Evolutionary conservation across 2,113 vertebrate genomes (phyloP).

Genomic region (Isichthys henryi): DNA sequence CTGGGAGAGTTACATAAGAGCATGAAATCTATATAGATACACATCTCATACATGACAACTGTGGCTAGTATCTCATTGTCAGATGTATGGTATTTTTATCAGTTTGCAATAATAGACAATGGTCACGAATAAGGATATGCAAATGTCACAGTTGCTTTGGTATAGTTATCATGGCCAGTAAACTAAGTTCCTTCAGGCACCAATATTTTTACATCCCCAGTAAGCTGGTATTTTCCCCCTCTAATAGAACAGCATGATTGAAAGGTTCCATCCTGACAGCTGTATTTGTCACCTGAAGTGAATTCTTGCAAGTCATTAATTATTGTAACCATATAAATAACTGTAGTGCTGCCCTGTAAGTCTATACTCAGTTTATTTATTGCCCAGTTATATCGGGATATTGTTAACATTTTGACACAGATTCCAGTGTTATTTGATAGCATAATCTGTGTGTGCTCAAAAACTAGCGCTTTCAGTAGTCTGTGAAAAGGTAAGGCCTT

Average conservation of each 20-base stretch:
- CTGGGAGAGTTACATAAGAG: not conserved
- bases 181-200: not conserved
- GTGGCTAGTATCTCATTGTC: not conserved
- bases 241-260: not conserved
- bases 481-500: not conserved
- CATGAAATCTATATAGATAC: not conserved
- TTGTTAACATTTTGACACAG: not conserved
- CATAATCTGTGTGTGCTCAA: not conserved
- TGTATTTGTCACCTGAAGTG: not conserved
- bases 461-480: not conserved
- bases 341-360: not conserved
- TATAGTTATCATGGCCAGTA: not conserved
- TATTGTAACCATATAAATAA: not conserved
- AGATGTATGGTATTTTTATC: not conserved
- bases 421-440: not conserved
- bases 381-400: not conserved
- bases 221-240: not conserved
- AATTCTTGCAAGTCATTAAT: not conserved
- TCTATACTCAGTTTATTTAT: not conserved
- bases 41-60: not conserved
- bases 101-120: not conserved
- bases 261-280: not conserved
- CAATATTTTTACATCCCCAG: not conserved
- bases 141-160: not conserved
- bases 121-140: constrained; percentile 1